Percentiles rank a stretch among this genome's conserved stretches.
These are phyloP conservation scores for Corythornis vintsioides DNA, from an alignment of 2,113 vertebrate genomes.

Conservation along the genomic window DNA sequence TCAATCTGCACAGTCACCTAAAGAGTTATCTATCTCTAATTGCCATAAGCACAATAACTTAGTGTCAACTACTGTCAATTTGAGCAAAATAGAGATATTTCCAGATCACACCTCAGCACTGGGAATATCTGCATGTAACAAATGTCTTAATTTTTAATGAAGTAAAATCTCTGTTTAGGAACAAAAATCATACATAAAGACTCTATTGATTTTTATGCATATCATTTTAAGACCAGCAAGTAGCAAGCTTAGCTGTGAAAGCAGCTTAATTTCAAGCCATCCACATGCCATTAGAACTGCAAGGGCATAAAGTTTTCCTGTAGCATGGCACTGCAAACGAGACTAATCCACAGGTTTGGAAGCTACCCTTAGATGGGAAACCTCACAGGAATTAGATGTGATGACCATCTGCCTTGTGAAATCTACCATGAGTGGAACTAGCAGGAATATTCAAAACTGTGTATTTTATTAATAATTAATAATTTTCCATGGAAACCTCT, in stretches of 20 bases:
- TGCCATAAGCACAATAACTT: not conserved
- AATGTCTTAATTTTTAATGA: not conserved
- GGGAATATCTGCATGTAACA: not conserved
- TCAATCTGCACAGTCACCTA: not conserved
- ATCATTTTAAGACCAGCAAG: not conserved
- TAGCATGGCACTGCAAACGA: not conserved
- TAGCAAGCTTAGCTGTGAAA: not conserved
- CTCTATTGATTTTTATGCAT: not conserved
- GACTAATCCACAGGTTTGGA: not conserved
- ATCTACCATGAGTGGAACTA: not conserved
- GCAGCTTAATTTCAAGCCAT: not conserved
- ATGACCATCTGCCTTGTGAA: not conserved
- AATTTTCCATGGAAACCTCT: not conserved
- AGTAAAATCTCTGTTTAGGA: not conserved
- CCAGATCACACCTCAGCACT: not conserved
- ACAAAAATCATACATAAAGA: not conserved
- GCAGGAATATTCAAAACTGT: not conserved
- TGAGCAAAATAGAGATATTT: not conserved
- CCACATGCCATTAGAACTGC: not conserved
- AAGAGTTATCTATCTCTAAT: not conserved
- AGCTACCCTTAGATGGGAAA: not conserved
- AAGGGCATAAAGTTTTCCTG: not conserved
- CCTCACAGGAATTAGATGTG: not conserved
- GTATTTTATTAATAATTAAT: not conserved
- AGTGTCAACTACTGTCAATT: not conserved